Evolutionary conservation across 2,888 invertebrate species (phyloP).

Genomic region (Hydropsyche betteni): DNA sequence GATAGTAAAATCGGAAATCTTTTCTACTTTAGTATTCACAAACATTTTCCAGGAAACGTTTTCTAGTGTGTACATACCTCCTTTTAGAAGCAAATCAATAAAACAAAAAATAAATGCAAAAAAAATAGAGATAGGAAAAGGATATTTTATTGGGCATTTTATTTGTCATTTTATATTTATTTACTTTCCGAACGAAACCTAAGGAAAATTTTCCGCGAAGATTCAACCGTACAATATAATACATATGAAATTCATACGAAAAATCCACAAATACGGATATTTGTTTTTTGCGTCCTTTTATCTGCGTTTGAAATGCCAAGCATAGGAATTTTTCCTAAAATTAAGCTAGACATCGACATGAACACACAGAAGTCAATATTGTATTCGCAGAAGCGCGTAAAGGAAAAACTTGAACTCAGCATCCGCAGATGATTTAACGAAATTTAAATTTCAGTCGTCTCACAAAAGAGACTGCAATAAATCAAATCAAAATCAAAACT

Average conservation of each 20-base stretch:
- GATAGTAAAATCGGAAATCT: not conserved
- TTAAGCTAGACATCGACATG: no score
- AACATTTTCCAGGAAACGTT: not conserved
- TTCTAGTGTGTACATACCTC: not conserved
- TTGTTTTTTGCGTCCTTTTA: not conserved
- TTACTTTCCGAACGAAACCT: not conserved
- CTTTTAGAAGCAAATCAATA: slow-evolving; percentile 9
- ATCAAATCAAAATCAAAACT: no score
- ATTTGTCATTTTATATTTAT: slow-evolving; percentile 30
- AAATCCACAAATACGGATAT: slow-evolving; percentile 1
- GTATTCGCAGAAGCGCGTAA: no score
- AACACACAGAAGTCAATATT: no score
- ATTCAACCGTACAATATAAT: not conserved
- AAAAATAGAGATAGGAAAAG: slow-evolving; percentile 12
- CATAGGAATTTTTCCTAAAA: no score
- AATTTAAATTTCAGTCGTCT: no score
- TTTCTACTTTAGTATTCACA: slow-evolving; percentile 10
- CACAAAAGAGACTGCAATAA: no score
- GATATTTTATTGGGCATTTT: slow-evolving; percentile 29
- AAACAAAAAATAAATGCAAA: slow-evolving; percentile 1
- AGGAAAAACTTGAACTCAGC: no score
- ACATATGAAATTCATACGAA: not conserved
- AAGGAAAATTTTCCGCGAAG: slow-evolving; percentile 6
- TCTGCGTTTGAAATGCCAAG: no score
- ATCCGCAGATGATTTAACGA: no score